Conservation (phyloP, 2,797 vertebrate species). For the Danio kyathit region DNA sequence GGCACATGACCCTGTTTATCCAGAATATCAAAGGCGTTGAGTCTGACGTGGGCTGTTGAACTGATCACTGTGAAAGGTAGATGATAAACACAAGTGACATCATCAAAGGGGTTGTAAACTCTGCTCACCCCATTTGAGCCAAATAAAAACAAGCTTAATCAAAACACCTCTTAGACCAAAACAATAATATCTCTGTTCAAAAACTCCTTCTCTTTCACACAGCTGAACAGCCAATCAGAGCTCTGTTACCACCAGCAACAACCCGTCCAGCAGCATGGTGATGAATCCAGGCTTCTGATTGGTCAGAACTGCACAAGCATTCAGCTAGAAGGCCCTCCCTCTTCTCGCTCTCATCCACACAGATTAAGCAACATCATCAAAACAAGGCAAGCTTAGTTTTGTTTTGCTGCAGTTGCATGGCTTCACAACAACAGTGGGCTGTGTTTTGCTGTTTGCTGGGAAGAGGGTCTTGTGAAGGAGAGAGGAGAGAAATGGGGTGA, state of each 20-base stretch:
- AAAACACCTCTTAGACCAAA: conserved; percentile 72
- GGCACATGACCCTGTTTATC: conserved; percentile 33
- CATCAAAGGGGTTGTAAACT: conserved; percentile 5
- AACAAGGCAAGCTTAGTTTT: conserved; percentile 84
- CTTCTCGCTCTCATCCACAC: conserved; percentile 64
- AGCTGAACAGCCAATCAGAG: conserved; percentile 77
- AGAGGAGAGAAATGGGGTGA: conserved; percentile 57
- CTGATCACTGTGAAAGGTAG: conserved; percentile 19
- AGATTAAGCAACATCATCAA: conserved; percentile 81
- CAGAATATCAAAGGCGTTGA: conserved; percentile 14
- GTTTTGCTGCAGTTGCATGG: conserved; percentile 75
- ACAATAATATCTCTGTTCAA: conserved; percentile 75
- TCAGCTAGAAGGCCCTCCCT: conserved; percentile 56
- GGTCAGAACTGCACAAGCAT: conserved; percentile 59
- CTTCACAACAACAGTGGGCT: conserved; percentile 64
- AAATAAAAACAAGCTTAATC: conserved; percentile 78
- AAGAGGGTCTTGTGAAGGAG: conserved; percentile 37
- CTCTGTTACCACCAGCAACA: conserved; percentile 85
- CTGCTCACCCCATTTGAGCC: conserved; percentile 13
- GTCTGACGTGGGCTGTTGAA: not conserved
- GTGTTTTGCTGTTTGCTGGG: conserved; percentile 55
- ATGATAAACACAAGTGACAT: conserved; percentile 42
- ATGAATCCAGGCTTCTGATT: conserved; percentile 70
- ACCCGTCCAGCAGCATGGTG: conserved; percentile 69
- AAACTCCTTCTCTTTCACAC: conserved; percentile 69